Base-by-base conservation (phyloP, 2,888 invertebrate genomes). In the Drosophila suboccidentalis region DNA sequence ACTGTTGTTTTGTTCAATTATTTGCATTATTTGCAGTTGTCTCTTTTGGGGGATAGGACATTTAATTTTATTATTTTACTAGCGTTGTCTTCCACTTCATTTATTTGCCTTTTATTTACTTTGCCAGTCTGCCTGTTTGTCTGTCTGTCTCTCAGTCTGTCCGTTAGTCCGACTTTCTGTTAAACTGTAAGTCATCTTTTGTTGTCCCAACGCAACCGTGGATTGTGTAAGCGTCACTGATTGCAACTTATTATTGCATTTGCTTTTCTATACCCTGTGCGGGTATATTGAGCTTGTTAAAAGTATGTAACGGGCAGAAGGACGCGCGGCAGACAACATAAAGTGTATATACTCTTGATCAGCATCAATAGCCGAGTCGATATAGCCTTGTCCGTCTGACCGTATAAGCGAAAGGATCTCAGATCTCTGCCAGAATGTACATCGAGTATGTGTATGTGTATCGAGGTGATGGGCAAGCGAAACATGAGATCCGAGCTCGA, bases 171-270 rank as follows among this genome's bases (percentile, higher is more conserved):
- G 36, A 34, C 19, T 39, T 15, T 54, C 13, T 17, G 53, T 11
- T 11, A 41, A 29, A 4, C 46, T 36, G 36, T 29, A 38, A 38
- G 46, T 47, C 46, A 58, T 58, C 26, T 47, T 15, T 32, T 10
- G 4, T 26, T 38, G 17, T 29, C 54, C 41, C 17, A 41, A 32
- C 44, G 15, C 26, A 5, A 26, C 26, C 26, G 26, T 17, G 34
- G 17, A 67, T 67, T 67, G 54, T 62, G 66, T 62, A 67, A 66
- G 51, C 43, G 15, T 22, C 32, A 41, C 54, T 62, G 62, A 67
- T 67, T 67, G 66, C 66, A 15, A 62, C 50, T 62, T 50, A 36
- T 43, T 49, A 63, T 64, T 62, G 32, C 60, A 39, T 58, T 47
- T 17, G 6, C 43, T 5, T 15, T 13, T 26, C 6, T 1, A 26